Evolutionary conservation across 35 echinoderm and acorn worm genomes (phyloP).

Genomic region (Stichopus chloronotus): DNA sequence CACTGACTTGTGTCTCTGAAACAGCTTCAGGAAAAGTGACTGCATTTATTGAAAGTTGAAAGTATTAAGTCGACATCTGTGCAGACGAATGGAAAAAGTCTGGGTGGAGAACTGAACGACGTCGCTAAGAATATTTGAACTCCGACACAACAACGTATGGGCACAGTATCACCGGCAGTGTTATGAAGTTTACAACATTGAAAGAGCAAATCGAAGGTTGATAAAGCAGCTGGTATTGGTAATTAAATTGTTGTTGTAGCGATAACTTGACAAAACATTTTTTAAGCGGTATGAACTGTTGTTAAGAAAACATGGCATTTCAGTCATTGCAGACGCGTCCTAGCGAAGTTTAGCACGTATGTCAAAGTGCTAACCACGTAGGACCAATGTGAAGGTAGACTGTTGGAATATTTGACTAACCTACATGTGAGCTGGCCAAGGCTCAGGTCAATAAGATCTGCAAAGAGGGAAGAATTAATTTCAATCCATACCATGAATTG

Average conservation of each 20-base stretch:
- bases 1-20: neutral
- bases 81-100: neutral
- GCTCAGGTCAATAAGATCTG: too few relatives aligned
- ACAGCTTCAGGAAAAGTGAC: constrained; percentile 19
- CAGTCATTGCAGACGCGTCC: too few relatives aligned
- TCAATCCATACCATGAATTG: too few relatives aligned
- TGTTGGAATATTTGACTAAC: too few relatives aligned
- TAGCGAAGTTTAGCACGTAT: too few relatives aligned
- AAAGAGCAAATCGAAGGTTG: neutral
- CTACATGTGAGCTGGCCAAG: too few relatives aligned
- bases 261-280: neutral
- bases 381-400: too few relatives aligned
- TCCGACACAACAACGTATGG: neutral
- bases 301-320: too few relatives aligned
- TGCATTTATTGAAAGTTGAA: neutral
- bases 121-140: neutral
- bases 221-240: neutral
- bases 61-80: neutral
- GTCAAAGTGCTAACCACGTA: too few relatives aligned
- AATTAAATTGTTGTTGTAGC: neutral
- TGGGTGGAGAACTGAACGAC: neutral
- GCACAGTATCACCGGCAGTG: neutral
- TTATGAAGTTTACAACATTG: neutral
- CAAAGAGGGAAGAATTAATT: too few relatives aligned
- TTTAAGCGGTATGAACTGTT: too few relatives aligned